These are phyloP conservation scores for Scaptomyza caliginosa DNA, from an alignment of 2,888 invertebrate genomes.

Conservation along the genomic window DNA sequence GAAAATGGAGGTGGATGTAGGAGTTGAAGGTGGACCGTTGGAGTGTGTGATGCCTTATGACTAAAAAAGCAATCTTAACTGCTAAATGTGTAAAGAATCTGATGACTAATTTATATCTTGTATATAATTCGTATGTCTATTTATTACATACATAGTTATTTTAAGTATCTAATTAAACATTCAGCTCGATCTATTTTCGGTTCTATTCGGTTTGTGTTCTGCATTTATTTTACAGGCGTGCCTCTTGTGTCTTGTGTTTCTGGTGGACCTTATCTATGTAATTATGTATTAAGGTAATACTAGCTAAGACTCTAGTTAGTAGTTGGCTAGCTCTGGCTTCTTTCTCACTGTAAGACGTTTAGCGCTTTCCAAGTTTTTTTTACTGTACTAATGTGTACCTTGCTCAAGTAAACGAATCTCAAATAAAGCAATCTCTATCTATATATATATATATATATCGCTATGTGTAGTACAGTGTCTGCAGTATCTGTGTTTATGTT, in stretches of 20 bases:
- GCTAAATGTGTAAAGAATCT: slow-evolving; percentile 38
- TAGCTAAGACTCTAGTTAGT: slow-evolving; percentile 42
- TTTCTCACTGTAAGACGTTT: slow-evolving; percentile 68
- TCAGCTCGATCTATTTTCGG: slow-evolving; percentile 22
- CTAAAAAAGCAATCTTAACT: slow-evolving; percentile 63
- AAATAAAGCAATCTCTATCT: slow-evolving; percentile 62
- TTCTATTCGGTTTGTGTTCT: slow-evolving; percentile 2
- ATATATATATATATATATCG: slow-evolving; percentile 34
- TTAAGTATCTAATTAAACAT: slow-evolving; percentile 31
- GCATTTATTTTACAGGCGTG: slow-evolving; percentile 65
- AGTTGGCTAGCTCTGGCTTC: slow-evolving; percentile 50
- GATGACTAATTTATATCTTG: neutral
- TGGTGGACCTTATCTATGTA: slow-evolving; percentile 40
- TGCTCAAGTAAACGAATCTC: slow-evolving; percentile 55
- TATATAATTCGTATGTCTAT: slow-evolving; percentile 8
- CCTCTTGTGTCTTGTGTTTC: slow-evolving; percentile 49
- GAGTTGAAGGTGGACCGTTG: neutral
- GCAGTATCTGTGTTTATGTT: slow-evolving; percentile 16
- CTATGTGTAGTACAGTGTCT: slow-evolving; percentile 60
- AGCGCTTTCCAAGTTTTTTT: slow-evolving; percentile 73
- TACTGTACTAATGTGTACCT: slow-evolving; percentile 63
- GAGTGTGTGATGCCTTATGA: slow-evolving; percentile 35
- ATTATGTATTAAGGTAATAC: neutral
- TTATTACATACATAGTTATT: slow-evolving; percentile 9
- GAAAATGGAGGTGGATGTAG: neutral